Conservation (phyloP, 2,797 vertebrate genomes). For the Melanotaenia nigrans region DNA sequence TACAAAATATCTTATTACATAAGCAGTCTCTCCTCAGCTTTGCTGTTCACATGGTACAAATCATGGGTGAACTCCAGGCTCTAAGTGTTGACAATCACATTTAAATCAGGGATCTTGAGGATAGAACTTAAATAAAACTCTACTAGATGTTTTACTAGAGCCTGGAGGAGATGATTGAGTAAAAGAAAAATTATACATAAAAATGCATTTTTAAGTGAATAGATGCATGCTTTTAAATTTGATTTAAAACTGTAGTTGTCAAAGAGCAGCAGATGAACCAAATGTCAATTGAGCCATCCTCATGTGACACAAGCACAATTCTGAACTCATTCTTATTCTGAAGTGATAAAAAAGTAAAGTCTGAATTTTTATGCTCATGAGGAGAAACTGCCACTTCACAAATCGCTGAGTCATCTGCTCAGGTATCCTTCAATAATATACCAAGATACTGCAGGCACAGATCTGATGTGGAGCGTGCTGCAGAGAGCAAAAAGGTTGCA, state of each 20-base stretch:
- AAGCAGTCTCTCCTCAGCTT: constrained; percentile 1
- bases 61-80: constrained; percentile 13
- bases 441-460: constrained; percentile 4
- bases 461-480: constrained; percentile 31
- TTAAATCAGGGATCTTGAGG: constrained; percentile 26
- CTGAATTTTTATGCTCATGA: constrained; percentile 30
- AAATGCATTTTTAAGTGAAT: constrained; percentile 7
- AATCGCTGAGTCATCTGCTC: constrained; percentile 50
- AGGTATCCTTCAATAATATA: constrained; percentile 28
- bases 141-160: constrained; percentile 26
- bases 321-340: constrained; percentile 34
- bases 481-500: constrained; percentile 16
- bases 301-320: constrained; percentile 6
- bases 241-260: constrained; percentile 26
- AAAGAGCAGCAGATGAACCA: constrained; percentile 20
- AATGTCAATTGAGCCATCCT: constrained; percentile 20
- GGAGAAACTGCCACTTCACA: constrained; percentile 34
- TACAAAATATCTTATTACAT: constrained; percentile 12
- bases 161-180: constrained; percentile 31
- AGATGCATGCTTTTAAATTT: constrained; percentile 4
- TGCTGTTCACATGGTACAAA: constrained; percentile 3
- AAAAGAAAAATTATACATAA: constrained; percentile 22
- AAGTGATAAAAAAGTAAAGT: constrained; percentile 22
- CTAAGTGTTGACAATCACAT: constrained; percentile 26
- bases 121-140: constrained; percentile 41